These are phyloP conservation scores for Xylota segnis DNA, from an alignment of 2,888 invertebrate species.

Conservation along the genomic window DNA sequence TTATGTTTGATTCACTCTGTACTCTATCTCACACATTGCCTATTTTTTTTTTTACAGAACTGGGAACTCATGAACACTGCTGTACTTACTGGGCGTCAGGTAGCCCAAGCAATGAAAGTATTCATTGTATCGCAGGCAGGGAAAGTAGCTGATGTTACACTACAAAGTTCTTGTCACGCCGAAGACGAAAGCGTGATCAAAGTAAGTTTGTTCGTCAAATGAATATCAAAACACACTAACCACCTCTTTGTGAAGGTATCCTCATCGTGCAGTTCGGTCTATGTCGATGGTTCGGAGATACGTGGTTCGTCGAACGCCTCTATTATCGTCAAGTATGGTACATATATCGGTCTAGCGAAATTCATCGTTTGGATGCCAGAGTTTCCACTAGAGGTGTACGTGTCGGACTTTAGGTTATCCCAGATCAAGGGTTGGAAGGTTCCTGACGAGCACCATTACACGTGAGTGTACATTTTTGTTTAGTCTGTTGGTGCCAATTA, in stretches of 20 bases:
- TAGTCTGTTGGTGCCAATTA: conserved; percentile 41
- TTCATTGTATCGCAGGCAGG: conserved; percentile 97
- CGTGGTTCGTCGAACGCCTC: conserved; percentile 97
- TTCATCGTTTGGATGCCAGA: conserved; percentile 99
- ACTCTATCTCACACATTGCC: neutral
- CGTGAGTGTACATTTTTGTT: conserved; percentile 79
- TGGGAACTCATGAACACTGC: conserved; percentile 98
- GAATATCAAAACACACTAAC: neutral
- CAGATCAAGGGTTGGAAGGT: conserved; percentile 98
- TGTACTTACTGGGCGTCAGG: conserved; percentile 96
- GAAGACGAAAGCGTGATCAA: conserved; percentile 98
- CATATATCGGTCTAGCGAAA: conserved; percentile 93
- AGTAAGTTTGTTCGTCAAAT: conserved; percentile 85
- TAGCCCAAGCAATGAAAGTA: conserved; percentile 97
- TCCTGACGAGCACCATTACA: conserved; percentile 89
- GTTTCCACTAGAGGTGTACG: conserved; percentile 94
- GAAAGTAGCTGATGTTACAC: conserved; percentile 96
- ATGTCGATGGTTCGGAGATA: conserved; percentile 97
- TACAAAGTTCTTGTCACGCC: conserved; percentile 97
- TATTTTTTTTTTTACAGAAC: conserved; percentile 88
- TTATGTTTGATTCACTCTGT: no score
- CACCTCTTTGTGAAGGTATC: conserved; percentile 89
- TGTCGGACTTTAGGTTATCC: conserved; percentile 94
- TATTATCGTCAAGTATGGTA: conserved; percentile 96
- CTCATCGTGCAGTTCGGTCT: conserved; percentile 97